Evolutionary conservation across 1,140 invertebrate genomes (phyloP).

Genomic region (Diachasma alloeum): DNA sequence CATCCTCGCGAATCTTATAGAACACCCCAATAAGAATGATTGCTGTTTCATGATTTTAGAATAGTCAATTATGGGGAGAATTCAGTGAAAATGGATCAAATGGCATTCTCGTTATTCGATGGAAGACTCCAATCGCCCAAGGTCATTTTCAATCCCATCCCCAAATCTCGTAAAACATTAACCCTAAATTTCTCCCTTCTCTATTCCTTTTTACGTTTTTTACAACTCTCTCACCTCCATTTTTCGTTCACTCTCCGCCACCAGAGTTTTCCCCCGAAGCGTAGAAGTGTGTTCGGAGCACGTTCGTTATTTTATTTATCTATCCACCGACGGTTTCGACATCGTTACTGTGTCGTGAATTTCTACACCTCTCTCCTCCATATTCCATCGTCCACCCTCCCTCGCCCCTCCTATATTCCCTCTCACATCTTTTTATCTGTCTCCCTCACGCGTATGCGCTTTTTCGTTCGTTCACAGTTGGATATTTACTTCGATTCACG

Average conservation of each 20-base stretch:
- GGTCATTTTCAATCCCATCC: no score
- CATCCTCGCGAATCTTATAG: no score
- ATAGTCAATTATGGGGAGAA: no score
- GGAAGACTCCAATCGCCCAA: no score
- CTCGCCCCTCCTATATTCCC: neutral
- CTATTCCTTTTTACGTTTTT: no score
- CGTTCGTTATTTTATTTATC: constrained; percentile 2
- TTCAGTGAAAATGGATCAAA: no score
- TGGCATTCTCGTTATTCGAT: no score
- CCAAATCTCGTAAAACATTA: no score
- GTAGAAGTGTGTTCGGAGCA: neutral
- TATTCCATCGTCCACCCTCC: neutral
- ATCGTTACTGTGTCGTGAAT: constrained; percentile 7
- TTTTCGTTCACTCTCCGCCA: neutral
- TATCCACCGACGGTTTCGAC: neutral
- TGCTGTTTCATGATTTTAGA: no score
- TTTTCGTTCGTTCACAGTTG: neutral
- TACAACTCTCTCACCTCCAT: no score
- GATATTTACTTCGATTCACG: constrained; percentile 11
- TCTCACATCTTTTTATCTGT: neutral
- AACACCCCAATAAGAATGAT: no score
- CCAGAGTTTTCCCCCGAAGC: neutral
- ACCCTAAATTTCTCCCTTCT: no score
- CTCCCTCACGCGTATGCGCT: neutral
- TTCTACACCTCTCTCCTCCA: neutral